Base-by-base conservation (phyloP, 1,140 invertebrate genomes). In the Drosophila grimshawi region DNA sequence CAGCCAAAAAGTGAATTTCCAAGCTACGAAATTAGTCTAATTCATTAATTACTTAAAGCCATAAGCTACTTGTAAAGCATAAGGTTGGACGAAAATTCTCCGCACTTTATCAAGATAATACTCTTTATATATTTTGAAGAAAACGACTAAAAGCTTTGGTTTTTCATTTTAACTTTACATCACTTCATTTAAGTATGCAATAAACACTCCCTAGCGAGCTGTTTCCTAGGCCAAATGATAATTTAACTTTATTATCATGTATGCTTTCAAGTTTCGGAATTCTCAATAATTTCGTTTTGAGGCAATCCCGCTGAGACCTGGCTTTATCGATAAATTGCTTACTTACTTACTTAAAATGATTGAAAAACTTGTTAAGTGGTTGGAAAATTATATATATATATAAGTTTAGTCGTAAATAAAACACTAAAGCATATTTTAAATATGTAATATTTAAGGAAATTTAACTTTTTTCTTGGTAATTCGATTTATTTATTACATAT, bases 191-290 rank as follows among this genome's bases (percentile, higher is more conserved):
- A 32, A 27, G 11, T 52, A 37, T 73, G 71, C 63, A 46, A 8
- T 59, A 19, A 32, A 33, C 5, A 43, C 39, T 65, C 51, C 35
- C 35, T 8, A 8, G 2, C 7, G 2, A 30, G n/a, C 41, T 53
- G 10, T 46, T 46, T 51, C 30, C 37, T 53, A 53, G 30, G 37
- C 10, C 56, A 70, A 77, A 89, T 75, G 69, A 57, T 80, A 88
- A 89, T 88, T 67, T 71, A 78, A 88, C 69, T 88, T 89, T 65
- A 72, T 61, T 79, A 56, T 66, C 75, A 78, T 76, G 52, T 70
- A 19, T n/a, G 32, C 33, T 51, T 8, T 41, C 52, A 11, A 32
- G 59, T 70, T 64, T 10, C 41, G 11, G 39, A 29, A 33, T 62
- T 66, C 30, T 56, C 65, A 48, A 37, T 53, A 29, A 61, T 51